Conservation (phyloP, 2,797 vertebrate genomes). For the Sebastes matsubarae region DNA sequence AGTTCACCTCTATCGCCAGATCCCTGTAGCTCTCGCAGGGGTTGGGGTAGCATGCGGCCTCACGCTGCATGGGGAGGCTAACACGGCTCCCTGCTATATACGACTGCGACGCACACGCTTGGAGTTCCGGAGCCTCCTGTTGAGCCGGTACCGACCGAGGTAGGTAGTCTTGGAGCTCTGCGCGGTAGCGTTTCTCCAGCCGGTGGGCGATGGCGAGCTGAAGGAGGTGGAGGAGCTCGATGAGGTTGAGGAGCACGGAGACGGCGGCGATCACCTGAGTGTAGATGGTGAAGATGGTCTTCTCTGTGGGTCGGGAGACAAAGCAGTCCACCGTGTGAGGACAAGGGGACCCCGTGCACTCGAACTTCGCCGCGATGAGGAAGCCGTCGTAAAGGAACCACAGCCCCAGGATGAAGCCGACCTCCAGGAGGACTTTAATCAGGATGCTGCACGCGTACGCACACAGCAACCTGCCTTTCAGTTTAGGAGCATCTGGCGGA, state of each 20-base stretch:
- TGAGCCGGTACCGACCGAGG: not conserved
- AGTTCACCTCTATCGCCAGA: conserved; percentile 39
- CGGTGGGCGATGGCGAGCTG: conserved; percentile 66
- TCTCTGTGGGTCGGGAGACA: conserved; percentile 87
- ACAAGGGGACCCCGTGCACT: conserved; percentile 78
- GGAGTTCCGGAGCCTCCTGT: conserved; percentile 5
- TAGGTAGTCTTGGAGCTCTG: not conserved
- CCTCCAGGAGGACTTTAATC: conserved; percentile 81
- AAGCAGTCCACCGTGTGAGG: conserved; percentile 87
- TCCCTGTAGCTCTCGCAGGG: conserved; percentile 59
- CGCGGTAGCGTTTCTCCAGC: conserved; percentile 65
- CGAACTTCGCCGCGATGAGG: conserved; percentile 75
- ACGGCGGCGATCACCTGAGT: conserved; percentile 80
- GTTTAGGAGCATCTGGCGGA: conserved; percentile 50
- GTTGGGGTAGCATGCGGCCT: conserved; percentile 14
- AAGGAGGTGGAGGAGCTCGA: conserved; percentile 82
- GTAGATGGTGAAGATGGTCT: conserved; percentile 87
- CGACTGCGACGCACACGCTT: not conserved
- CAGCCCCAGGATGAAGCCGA: conserved; percentile 82
- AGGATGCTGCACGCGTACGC: conserved; percentile 82
- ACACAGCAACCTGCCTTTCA: conserved; percentile 80
- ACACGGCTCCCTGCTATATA: conserved; percentile 49
- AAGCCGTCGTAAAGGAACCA: conserved; percentile 86
- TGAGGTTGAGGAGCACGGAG: conserved; percentile 83
- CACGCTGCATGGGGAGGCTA: conserved; percentile 26